Conservation (phyloP, 2,888 invertebrate species). For the Lasius platythorax region DNA sequence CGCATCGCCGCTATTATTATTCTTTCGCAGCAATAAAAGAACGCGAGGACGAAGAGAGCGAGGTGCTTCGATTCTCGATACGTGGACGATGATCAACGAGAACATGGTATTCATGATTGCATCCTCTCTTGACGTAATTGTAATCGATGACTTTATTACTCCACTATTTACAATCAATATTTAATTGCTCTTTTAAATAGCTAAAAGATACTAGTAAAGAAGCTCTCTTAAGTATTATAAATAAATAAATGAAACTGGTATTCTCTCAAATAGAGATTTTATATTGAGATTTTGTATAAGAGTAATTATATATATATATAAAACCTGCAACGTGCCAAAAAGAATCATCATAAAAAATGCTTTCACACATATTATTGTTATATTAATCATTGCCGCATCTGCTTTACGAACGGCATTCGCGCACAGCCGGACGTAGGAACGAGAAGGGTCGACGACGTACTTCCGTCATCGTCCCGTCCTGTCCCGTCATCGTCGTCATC, state of each 20-base stretch:
- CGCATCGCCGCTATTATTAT: conserved; percentile 73
- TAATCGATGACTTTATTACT: not conserved
- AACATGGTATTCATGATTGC: not conserved
- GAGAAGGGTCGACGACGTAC: conserved; percentile 54
- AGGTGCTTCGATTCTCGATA: conserved; percentile 44
- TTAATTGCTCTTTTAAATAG: not conserved
- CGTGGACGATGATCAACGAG: not conserved
- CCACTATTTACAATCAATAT: not conserved
- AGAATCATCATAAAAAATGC: not conserved
- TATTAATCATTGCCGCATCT: conserved; percentile 42
- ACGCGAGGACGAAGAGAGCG: conserved; percentile 57
- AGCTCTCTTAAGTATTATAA: not conserved
- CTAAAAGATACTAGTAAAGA: no score
- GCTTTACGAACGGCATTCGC: conserved; percentile 19
- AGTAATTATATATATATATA: not conserved
- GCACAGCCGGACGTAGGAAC: conserved; percentile 56
- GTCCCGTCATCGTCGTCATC: conserved; percentile 36
- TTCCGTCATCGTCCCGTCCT: conserved; percentile 64
- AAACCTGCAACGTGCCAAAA: not conserved
- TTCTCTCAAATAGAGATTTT: conserved; percentile 17
- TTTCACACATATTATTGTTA: conserved; percentile 21
- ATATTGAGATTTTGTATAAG: not conserved
- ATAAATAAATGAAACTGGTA: not conserved
- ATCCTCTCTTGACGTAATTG: not conserved
- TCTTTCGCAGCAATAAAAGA: conserved; percentile 65